phyloP scores from a whole-genome alignment of 2,113 vertebrate species.

The Trichechus manatus region DNA sequence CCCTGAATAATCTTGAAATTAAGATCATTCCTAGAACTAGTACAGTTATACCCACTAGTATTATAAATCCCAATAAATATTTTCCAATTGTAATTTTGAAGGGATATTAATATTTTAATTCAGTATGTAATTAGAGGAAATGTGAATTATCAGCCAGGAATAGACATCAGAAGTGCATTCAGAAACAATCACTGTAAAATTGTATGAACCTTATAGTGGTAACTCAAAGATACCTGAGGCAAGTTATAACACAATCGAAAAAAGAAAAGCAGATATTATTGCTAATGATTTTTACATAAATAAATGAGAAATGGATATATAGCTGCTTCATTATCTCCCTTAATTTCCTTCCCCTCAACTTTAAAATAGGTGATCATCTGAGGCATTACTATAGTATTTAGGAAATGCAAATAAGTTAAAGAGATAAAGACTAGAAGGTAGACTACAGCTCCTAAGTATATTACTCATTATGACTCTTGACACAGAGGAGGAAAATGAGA shows the following conservation, averaged over 20 bases:
- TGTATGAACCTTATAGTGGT: neutral
- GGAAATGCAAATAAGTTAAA: neutral
- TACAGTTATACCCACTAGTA: neutral
- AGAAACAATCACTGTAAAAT: neutral
- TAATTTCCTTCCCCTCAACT: constrained; percentile 41
- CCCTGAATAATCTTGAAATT: neutral
- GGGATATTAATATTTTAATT: neutral
- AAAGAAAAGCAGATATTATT: neutral
- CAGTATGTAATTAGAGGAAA: neutral
- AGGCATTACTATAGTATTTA: neutral
- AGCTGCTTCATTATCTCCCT: neutral
- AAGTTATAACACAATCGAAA: neutral
- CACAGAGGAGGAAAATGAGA: constrained; percentile 37
- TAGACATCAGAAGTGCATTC: neutral
- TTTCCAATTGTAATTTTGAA: neutral
- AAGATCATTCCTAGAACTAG: neutral
- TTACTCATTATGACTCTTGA: neutral
- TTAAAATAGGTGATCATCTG: constrained; percentile 38
- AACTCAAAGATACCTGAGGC: neutral
- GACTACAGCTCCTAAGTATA: neutral
- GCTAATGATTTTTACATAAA: neutral
- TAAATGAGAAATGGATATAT: constrained; percentile 1
- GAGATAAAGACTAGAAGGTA: neutral
- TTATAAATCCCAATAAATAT: neutral
- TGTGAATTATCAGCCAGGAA: neutral